Evolutionary conservation across 2,888 invertebrate genomes (phyloP), one percentile per base, ranked within the genome.

Genomic region (Hanleya hanleyi): DNA sequence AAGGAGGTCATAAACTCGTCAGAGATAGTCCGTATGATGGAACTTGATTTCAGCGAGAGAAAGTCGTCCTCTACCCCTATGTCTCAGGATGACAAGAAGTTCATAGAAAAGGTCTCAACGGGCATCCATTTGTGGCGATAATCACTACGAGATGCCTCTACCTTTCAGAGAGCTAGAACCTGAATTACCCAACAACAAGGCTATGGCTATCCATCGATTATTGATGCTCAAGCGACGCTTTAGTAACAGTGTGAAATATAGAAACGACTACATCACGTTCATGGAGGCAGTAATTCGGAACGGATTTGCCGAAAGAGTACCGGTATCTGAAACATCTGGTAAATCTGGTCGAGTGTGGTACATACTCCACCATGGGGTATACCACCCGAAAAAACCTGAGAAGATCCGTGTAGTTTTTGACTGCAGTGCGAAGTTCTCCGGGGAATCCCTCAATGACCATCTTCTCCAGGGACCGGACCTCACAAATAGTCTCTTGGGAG

Each of bases 1-100:
- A 51, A 18, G 18, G 51, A 51, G 18, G 51, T 51, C 6, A 51
- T 5, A 22, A n/a, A n/a, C n/a, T n/a, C n/a, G n/a, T n/a, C 67
- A 15, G 38, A 57, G 7, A 41, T 75, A 36, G 12, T 41, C 7
- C 12, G 29, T 9, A 37, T 73, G 50, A 26, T 75, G 26, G 68
- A 70, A 15, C 18, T 70, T 6, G 73, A 73, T 29, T 75, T 73
- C 3, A 32, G 18, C 26, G 69, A 49, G 12, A 35, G 33, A 7
- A 5, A 9, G n/a, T 32, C 33, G 4, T 32, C 29, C 9, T 32
- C 29, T 32, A 35, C 35, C n/a, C 12, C 29, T 29, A 3, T 38
- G 1, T 76, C 73, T 22, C 1, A 5, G 0, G 61, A 62, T 1
- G 68, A 67, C 22, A 29, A 32, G 37, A 15, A n/a, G 9, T 76